phyloP scores from a whole-genome alignment of 2,113 vertebrate species.

The Percopsis transmontana region DNA sequence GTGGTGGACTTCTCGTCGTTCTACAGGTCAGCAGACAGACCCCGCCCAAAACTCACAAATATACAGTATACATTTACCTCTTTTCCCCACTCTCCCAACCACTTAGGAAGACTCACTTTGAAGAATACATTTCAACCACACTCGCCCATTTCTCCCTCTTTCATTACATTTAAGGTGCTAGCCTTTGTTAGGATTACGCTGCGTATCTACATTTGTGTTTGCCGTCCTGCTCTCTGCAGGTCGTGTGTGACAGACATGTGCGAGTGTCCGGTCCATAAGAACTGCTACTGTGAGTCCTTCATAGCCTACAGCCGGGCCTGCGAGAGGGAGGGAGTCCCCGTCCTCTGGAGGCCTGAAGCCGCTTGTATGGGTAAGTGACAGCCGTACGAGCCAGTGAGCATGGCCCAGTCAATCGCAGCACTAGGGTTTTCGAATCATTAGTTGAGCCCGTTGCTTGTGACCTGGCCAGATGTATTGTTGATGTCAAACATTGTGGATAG shows the following conservation, averaged over 20 bases:
- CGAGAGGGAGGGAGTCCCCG: slow-evolving; percentile 85
- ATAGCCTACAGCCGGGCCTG: slow-evolving; percentile 93
- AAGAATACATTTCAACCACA: no score
- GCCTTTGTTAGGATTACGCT: not conserved
- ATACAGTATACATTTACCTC: not conserved
- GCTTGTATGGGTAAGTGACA: slow-evolving; percentile 87
- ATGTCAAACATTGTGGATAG: no score
- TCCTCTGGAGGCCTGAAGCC: slow-evolving; percentile 87
- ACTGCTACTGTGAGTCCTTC: slow-evolving; percentile 97
- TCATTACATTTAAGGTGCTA: no score
- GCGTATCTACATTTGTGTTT: not conserved
- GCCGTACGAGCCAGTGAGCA: not conserved
- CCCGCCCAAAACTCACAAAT: not conserved
- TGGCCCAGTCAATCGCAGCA: not conserved
- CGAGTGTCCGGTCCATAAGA: slow-evolving; percentile 94
- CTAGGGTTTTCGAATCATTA: not conserved
- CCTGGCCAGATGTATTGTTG: no score
- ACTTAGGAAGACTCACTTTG: no score
- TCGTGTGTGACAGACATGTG: slow-evolving; percentile 99
- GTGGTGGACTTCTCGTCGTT: slow-evolving; percentile 88
- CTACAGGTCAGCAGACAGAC: slow-evolving; percentile 81
- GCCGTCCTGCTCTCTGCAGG: slow-evolving; percentile 66
- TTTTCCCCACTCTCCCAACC: no score
- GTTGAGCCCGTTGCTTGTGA: no score
- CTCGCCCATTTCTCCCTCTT: no score